Base-by-base conservation (phyloP, 1,140 invertebrate species). In the Magallana ariakensis region DNA sequence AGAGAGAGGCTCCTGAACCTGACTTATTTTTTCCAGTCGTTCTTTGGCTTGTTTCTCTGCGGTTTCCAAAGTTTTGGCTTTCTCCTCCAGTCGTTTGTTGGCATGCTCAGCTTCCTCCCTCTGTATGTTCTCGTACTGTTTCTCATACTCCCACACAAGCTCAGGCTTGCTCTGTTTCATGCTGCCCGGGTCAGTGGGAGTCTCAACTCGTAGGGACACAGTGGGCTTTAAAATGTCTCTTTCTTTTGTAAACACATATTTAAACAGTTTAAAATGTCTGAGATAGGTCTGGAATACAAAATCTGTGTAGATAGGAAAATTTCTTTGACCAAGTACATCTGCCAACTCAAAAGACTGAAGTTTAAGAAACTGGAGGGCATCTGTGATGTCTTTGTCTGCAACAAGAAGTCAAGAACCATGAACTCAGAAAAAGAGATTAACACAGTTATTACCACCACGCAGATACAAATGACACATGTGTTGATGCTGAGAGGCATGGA, bases 231-330 rank as follows among this genome's bases (percentile, higher is more conserved):
- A 83, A 82, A 87, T 85, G 54, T 91, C 86, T 86, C 92, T 83
- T 16, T 90, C 86, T 53, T 88, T 80, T 54, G 89, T 90, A 62
- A 93, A 92, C 15, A 92, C 92, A 87, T 87, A 91, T 81, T 93
- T 90, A 86, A 91, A 93, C 6, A 94, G 88, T 88, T 92, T 92
- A 81, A 91, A 93, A 83, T 94, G 93, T 22, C 88, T 86, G 54
- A 94, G 85, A 26, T 93, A 91, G 55, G 93, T 92, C 19, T 88
- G 87, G 88, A 92, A 93, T 46, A 94, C 66, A 87, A 91, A 92
- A 33, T 93, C 91, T 56, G 90, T 90, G 80, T 90, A 93, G n/a
- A 92, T 87, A 84, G 92, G 90, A 81, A 91, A 90, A 81, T 92
- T 91, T 82, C 91, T 87, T 81, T 92, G 89, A 16, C 88, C 88